Evolutionary conservation across 2,797 vertebrate species (phyloP), one percentile per base, ranked within the genome.

Genomic region (Lepidocolaptes lacrymiger): DNA sequence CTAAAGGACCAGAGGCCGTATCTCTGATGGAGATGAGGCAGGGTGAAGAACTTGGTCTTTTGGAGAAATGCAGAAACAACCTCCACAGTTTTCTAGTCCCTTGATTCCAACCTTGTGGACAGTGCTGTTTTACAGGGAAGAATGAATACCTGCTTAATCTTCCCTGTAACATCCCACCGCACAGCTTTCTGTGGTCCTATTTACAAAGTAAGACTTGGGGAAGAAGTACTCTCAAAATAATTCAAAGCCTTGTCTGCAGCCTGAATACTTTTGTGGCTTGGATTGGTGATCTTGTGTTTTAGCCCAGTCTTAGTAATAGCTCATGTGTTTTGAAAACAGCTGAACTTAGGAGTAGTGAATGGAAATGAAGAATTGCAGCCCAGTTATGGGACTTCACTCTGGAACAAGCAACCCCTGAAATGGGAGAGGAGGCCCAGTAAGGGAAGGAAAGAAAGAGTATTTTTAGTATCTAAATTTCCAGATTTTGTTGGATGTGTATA

Each of bases 371-470:
- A 90, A 80, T 49, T 52, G 46, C 55, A 88, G 80, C 80, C 73
- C 46, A 41, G 72, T 73, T 85, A 67, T 7, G 44, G 88, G 73
- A 43, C 34, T 92, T 92, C 13, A 34, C 22, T 85, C 51, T 87
- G 88, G 75, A 94, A 79, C 51, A 85, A 67, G 67, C 56, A 93
- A 73, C 22, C 16, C 55, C 39, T 94, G 91, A 84, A 88, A 73
- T 1, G 37, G 37, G 75, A 90, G 67, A 78, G 69, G 90, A 93
- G 88, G 92, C 93, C 83, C 59, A 12, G n/a, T 18, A 75, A 55
- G 74, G 88, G 83, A 94, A 61, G 61, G 62, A 85, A 91, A 43
- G 18, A 67, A 83, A 51, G 12, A 55, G 8, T 49, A 41, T 48
- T 86, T 91, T 73, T 58, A 78, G 19, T 54, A 52, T 76, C 26